Evolutionary conservation across 2,113 vertebrate species (phyloP), one percentile per base, ranked within the genome.

Genomic region (Gadus macrocephalus): DNA sequence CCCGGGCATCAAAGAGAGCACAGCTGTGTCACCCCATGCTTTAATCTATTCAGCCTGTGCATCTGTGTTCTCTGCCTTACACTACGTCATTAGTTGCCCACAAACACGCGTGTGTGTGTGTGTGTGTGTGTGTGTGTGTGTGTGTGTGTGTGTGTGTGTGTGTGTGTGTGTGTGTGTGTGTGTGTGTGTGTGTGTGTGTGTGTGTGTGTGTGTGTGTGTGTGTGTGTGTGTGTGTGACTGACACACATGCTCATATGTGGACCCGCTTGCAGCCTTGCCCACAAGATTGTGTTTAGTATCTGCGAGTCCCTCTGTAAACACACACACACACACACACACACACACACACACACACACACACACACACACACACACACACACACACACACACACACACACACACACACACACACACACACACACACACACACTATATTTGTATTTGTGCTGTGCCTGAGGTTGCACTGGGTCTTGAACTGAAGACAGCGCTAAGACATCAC

Each of bases 21-120:
- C 86, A 87, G 85, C 88, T 89, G 85, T 81, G 80, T 82, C 83
- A 81, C 74, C 77, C 70, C 81, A 72, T 12, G 78, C 79, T 89
- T 84, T 89, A 78, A 88, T 90, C 84, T 84, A 81, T 86, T 85
- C 85, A 86, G 79, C 75, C 71, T 72, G 66, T 15, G 76, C 77
- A 84, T 89, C 83, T 83, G 85, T 64, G 80, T 58, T 68, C 80
- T 83, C 77, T 56, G 77, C 76, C 75, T 70, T 73, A 72, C 12
- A 0, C 82, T 75, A 81, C 73, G 77, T 82, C 85, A 84, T 83
- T 62, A 79, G 66, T 67, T 7, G 49, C 49, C 53, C 0, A 62
- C 67, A n/a, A 31, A 49, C 16, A 49, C 22, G 42, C 8, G 20
- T 53, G 38, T 22, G 65, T 66, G 65, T 55, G 66, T 67, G 67